These are phyloP conservation scores for Epizoanthus scotinus DNA, from an alignment of 92 coral and sea anemone species.

Conservation along the genomic window DNA sequence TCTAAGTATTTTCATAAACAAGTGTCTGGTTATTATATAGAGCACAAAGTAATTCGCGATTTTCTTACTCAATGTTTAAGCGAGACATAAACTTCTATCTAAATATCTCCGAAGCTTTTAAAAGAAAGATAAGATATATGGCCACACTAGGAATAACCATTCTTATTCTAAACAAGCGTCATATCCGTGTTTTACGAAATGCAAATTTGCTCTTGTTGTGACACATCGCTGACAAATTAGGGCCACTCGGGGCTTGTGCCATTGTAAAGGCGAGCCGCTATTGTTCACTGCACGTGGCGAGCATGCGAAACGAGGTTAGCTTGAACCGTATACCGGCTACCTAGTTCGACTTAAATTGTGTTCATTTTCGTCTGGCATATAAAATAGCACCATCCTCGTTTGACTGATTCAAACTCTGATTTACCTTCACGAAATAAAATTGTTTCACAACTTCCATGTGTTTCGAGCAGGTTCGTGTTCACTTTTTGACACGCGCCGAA, in stretches of 20 bases:
- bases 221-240: conserved; percentile 84
- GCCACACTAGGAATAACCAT: conserved; percentile 27
- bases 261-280: conserved; percentile 83
- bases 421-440: neutral
- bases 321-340: conserved; percentile 21
- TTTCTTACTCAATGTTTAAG: neutral
- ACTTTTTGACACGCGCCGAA: conserved; percentile 61
- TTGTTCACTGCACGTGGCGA: conserved; percentile 99
- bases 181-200: conserved; percentile 51
- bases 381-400: neutral
- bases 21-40: neutral
- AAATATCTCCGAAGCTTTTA: conserved; percentile 13
- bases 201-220: conserved; percentile 86
- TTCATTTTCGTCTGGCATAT: neutral
- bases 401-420: conserved; percentile 7
- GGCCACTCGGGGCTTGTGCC: conserved; percentile 68
- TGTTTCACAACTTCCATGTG: conserved; percentile 20
- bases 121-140: neutral
- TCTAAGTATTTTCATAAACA: neutral
- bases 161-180: conserved; percentile 62
- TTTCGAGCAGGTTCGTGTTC: conserved; percentile 42
- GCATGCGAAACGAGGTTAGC: conserved; percentile 67
- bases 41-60: neutral
- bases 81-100: neutral
- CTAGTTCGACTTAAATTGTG: neutral